Conservation (phyloP, 92 coral and sea anemone species). For the Meandrina meandrites region DNA sequence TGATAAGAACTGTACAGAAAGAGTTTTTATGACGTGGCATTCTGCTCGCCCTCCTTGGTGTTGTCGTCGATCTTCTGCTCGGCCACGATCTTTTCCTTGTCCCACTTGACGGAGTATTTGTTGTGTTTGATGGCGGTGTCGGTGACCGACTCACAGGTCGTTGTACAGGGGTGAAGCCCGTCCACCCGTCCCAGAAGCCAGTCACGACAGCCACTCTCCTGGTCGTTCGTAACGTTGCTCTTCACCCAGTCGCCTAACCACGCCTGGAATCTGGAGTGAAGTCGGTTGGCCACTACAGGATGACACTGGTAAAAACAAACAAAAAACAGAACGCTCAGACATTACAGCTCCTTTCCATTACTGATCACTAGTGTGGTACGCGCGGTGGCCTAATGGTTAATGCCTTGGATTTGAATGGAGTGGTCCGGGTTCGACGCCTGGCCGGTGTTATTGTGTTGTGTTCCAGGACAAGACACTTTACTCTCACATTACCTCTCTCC, state of each 20-base stretch:
- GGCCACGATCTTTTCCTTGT: constrained; percentile 24
- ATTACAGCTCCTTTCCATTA: background rate
- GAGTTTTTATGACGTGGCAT: constrained; percentile 22
- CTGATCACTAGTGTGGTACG: background rate
- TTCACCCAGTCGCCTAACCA: constrained; percentile 87
- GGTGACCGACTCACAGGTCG: constrained; percentile 70
- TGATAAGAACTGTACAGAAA: constrained; percentile 16
- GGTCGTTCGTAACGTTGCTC: constrained; percentile 79
- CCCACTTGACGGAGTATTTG: constrained; percentile 88
- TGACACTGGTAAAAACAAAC: constrained; percentile 66
- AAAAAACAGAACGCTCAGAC: background rate
- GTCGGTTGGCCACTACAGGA: constrained; percentile 77
- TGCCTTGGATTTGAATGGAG: no score
- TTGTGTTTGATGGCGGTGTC: constrained; percentile 70
- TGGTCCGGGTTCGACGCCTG: no score
- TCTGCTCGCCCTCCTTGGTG: constrained; percentile 29
- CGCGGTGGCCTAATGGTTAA: no score
- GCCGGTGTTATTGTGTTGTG: no score
- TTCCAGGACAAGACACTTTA: no score
- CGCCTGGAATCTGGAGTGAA: constrained; percentile 82
- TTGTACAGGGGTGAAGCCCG: constrained; percentile 88
- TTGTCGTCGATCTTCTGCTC: constrained; percentile 13
- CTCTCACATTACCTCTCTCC: no score
- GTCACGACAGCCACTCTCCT: constrained; percentile 74
- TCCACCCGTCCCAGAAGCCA: constrained; percentile 94